Percentiles rank a stretch among this genome's conserved stretches.
phyloP scores from a whole-genome alignment of 2,797 vertebrate genomes.

The Neosalanx taihuensis region DNA sequence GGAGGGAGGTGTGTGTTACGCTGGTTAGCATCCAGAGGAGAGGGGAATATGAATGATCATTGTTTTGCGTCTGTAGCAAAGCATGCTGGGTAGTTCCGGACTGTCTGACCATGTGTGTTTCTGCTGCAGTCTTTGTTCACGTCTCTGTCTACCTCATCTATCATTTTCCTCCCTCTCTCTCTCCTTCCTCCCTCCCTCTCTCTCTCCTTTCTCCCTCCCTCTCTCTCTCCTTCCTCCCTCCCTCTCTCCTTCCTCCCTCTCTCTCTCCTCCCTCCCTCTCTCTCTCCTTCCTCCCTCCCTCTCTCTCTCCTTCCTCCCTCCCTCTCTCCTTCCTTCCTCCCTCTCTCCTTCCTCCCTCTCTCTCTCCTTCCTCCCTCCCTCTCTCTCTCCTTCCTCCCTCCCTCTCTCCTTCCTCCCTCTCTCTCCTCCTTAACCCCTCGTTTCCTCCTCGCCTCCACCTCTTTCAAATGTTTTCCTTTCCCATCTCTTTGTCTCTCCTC shows the following conservation, averaged over 20 bases:
- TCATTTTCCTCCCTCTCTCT: not conserved
- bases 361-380: slow-evolving; percentile 2
- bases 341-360: not conserved
- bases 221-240: not conserved
- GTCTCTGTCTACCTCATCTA: not conserved
- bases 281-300: slow-evolving; percentile 1
- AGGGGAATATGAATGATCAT: not conserved
- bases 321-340: not conserved
- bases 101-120: not conserved
- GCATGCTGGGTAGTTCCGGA: not conserved
- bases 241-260: not conserved
- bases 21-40: not conserved
- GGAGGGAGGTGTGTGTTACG: not conserved
- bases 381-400: not conserved
- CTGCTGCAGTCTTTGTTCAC: not conserved
- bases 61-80: not conserved
- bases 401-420: not conserved
- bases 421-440: too few relatives aligned
- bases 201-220: slow-evolving; percentile 1
- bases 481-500: too few relatives aligned
- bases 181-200: not conserved
- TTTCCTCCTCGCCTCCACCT: too few relatives aligned
- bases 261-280: not conserved
- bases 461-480: too few relatives aligned
- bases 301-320: not conserved